Base-by-base conservation (phyloP, 1,140 invertebrate species). In the Drosophila bocki region DNA sequence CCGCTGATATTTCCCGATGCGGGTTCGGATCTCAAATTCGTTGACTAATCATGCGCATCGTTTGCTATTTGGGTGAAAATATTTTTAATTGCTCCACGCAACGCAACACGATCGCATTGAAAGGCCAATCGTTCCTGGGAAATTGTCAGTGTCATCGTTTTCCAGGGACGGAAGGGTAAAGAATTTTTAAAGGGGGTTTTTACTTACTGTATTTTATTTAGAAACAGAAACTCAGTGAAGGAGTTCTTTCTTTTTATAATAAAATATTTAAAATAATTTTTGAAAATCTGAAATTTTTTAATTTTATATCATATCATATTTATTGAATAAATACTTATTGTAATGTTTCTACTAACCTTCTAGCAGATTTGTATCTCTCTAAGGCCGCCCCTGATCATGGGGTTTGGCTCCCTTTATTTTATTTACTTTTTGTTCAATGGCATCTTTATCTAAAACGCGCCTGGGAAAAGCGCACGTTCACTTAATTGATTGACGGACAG, bases 21-120 rank as follows among this genome's bases (percentile, higher is more conserved):
- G 84, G 85, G 85, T 71, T 70, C 69, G 57, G 68, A 64, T 69
- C 44, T 78, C 59, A 35, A 83, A 80, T 84, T 84, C 69, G 81
- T 90, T 63, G 60, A 74, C 58, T 85, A 88, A 88, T 88, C 85
- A 88, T 90, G 85, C 85, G 85, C 85, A 88, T 76, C 84, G 75
- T 88, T 80, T 71, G 69, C 78, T 84, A 85, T 84, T 84, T 74
- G 67, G 78, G 78, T 86, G 75, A 87, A 86, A 86, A 81, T 90
- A 22, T 54, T 39, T 90, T 80, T 81, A 88, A 88, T 88, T 88
- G 86, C 70, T 59, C 59, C 62, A 53, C 47, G 67, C 54, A 84
- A 80, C 71, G 76, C 76, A 44, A 67, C 35, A 26, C 54, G 64
- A 63, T 80, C 45, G 44, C 72, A 68, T 68, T 60, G 48, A 50